phyloP scores from a whole-genome alignment of 2,888 invertebrate species.

The Chymomyza procnemis region DNA sequence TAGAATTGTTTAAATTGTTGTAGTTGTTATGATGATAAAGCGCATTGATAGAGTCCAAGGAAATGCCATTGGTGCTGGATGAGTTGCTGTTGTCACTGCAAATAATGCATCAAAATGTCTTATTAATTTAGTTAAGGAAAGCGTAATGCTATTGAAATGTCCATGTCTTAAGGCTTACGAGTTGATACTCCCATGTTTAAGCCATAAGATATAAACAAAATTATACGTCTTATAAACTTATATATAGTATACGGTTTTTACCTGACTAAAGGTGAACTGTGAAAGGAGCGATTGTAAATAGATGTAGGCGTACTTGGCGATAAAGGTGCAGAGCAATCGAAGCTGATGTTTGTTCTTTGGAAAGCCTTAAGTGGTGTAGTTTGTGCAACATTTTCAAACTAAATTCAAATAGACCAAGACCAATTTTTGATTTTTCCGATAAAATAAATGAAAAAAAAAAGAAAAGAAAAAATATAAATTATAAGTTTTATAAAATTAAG shows the following conservation, averaged over 20 bases:
- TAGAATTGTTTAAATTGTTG: conserved; percentile 39
- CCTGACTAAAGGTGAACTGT: conserved; percentile 78
- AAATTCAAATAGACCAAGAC: conserved; percentile 60
- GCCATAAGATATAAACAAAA: background rate
- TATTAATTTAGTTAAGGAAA: background rate
- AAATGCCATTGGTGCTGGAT: conserved; percentile 72
- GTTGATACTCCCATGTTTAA: too few species aligned
- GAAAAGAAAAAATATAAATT: conserved; percentile 52
- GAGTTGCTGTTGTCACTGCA: conserved; percentile 76
- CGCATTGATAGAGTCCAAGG: conserved; percentile 73
- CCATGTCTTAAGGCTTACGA: background rate
- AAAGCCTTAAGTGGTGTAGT: conserved; percentile 78
- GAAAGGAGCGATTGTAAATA: conserved; percentile 78
- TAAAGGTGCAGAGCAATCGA: conserved; percentile 79
- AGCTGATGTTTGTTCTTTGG: conserved; percentile 78
- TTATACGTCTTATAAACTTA: background rate
- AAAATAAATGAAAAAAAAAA: conserved; percentile 44
- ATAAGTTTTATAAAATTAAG: conserved; percentile 23
- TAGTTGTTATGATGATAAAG: conserved; percentile 60
- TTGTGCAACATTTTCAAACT: conserved; percentile 79
- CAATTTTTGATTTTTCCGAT: conserved; percentile 30
- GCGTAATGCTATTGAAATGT: background rate
- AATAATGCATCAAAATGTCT: conserved; percentile 5
- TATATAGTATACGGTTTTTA: conserved; percentile 47
- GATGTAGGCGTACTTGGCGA: conserved; percentile 79